These are phyloP conservation scores for Bellardia pandia DNA, from an alignment of 2,888 invertebrate species.

Conservation along the genomic window DNA sequence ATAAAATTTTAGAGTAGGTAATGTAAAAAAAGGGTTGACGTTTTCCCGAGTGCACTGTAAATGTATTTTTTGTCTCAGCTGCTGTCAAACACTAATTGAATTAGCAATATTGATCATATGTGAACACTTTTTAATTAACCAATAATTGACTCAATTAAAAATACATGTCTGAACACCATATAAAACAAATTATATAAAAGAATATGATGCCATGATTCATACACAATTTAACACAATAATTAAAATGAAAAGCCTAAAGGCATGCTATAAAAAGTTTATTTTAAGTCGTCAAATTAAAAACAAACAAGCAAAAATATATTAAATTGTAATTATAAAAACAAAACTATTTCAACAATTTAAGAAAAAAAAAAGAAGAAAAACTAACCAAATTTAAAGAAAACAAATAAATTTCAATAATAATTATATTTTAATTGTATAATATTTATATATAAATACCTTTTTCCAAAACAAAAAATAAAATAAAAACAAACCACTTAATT, in stretches of 20 bases:
- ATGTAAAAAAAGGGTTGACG: no score
- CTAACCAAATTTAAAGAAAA: slow-evolving; percentile 29
- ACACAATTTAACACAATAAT: slow-evolving; percentile 27
- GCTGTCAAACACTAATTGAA: no score
- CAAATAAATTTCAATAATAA: slow-evolving; percentile 47
- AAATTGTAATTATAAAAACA: slow-evolving; percentile 55
- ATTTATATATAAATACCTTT: slow-evolving; percentile 71
- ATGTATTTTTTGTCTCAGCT: no score
- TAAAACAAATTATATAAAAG: no score
- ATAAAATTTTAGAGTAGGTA: no score
- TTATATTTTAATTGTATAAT: slow-evolving; percentile 66
- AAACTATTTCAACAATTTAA: slow-evolving; percentile 50
- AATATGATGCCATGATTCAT: slow-evolving; percentile 58
- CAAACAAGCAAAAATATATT: slow-evolving; percentile 20
- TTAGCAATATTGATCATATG: no score
- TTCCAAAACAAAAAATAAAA: slow-evolving; percentile 49
- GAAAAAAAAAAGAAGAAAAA: slow-evolving; percentile 4
- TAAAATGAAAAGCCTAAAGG: slow-evolving; percentile 49
- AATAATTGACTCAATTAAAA: no score
- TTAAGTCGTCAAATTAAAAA: slow-evolving; percentile 34
- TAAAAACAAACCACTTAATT: slow-evolving; percentile 39
- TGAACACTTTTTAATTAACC: no score
- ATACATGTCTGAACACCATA: no score
- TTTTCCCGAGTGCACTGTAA: no score
- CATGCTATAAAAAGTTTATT: slow-evolving; percentile 52